phyloP scores from a whole-genome alignment of 2,113 vertebrate genomes.

The Eonycteris spelaea region DNA sequence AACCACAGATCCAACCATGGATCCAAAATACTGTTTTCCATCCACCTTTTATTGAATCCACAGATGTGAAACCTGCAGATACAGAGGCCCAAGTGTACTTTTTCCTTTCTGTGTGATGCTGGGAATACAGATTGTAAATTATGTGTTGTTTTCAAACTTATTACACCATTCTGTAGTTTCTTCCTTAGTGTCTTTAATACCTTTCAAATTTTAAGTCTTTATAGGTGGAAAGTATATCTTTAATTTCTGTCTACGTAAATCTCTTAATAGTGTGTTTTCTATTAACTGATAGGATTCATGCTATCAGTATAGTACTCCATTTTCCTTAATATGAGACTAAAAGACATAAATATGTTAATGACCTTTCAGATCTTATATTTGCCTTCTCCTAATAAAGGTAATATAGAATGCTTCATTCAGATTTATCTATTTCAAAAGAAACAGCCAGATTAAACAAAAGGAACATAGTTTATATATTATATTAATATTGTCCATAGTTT shows the following conservation, averaged over 20 bases:
- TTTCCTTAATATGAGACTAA: neutral
- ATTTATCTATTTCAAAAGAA: conserved; percentile 10
- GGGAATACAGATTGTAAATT: neutral
- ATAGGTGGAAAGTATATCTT: neutral
- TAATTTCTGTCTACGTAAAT: neutral
- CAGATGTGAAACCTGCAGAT: neutral
- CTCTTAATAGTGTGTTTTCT: neutral
- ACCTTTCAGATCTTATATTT: neutral
- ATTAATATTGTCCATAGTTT: neutral
- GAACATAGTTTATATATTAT: neutral
- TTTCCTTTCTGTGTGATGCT: neutral
- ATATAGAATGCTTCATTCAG: neutral
- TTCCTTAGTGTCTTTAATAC: neutral
- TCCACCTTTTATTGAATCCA: neutral
- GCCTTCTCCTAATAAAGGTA: neutral
- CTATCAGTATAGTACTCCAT: neutral
- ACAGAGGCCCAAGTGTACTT: neutral
- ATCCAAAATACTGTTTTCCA: neutral
- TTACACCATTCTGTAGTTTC: neutral
- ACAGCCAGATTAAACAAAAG: neutral
- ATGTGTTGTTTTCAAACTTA: neutral
- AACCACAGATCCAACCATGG: neutral
- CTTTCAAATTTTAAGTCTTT: conserved; percentile 26
- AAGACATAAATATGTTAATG: neutral
- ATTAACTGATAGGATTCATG: neutral